Evolutionary conservation across 1,140 invertebrate species (phyloP), one percentile per base, ranked within the genome.

Genomic region (Macrocentrus cingulum): DNA sequence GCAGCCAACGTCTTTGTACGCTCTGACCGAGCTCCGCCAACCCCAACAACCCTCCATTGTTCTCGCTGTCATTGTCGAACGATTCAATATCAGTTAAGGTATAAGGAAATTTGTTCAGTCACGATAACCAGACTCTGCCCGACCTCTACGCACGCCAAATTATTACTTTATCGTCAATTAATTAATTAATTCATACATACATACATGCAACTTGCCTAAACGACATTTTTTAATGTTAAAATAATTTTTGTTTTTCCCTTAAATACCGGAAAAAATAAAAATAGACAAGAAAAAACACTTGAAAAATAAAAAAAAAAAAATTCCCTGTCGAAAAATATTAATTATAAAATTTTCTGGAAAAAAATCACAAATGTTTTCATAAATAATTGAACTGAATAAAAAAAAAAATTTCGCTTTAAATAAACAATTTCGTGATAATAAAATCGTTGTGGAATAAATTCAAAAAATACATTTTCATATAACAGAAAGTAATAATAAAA

Each of bases 91-190:
- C 25, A 48, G 15, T 51, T 41, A 52, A 20, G 5, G 36, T n/a
- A n/a, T 39, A 15, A 32, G 9, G 32, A 37, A 51, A 20, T 51
- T 37, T 20, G 18, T 34, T n/a, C 16, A 11, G 15, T 20, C 49
- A 51, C 19, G 49, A 51, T 36, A 51, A 13, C 49, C n/a, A n/a
- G n/a, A n/a, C n/a, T n/a, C n/a, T n/a, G 18, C 25, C 49, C 36
- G 18, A n/a, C 15, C 11, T 39, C 13, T 39, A 15, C 3, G 36
- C 36, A 39, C 8, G 25, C 25, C 25, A 29, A 29, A 29, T 29
- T 29, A 29, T 29, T 29, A 29, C 9, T 39, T 39, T 15, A 39
- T 39, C 13, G 36, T 39, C 36, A n/a, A 39, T 39, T 39, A 39
- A n/a, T 39, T 11, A 15, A 39, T 8, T n/a, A 39, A 39, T 8